phyloP scores from a whole-genome alignment of 2,113 vertebrate species.

The Petrocephalus zakoni region DNA sequence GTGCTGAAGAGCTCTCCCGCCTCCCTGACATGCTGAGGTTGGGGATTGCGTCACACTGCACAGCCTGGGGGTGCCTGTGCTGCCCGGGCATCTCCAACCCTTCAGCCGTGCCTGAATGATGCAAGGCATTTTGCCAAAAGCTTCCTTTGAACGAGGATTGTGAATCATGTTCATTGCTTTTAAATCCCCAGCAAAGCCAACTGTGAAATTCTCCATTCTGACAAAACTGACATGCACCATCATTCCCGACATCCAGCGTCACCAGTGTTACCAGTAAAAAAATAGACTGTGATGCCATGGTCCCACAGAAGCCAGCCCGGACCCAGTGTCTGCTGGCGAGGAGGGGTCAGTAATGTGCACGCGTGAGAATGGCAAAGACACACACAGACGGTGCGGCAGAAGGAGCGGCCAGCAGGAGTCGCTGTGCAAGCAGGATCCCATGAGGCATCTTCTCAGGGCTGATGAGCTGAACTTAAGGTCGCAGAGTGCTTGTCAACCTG shows the following conservation, averaged over 20 bases:
- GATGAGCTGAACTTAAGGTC: background rate
- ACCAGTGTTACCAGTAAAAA: background rate
- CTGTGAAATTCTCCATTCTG: background rate
- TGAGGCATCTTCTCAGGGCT: background rate
- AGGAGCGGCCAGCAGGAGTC: background rate
- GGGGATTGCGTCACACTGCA: background rate
- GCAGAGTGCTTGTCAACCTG: background rate
- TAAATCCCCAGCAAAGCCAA: background rate
- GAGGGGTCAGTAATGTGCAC: background rate
- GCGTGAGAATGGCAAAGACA: background rate
- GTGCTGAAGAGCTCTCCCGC: background rate
- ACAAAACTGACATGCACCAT: background rate
- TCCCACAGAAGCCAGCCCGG: background rate
- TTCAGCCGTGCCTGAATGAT: background rate
- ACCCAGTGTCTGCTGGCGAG: background rate
- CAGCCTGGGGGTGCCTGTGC: background rate
- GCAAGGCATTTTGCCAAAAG: background rate
- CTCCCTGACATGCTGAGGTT: background rate
- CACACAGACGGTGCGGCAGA: background rate
- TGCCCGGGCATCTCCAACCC: background rate
- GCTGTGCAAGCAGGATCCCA: background rate
- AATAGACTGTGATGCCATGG: background rate
- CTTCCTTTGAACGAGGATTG: background rate
- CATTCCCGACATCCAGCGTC: background rate
- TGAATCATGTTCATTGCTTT: background rate